phyloP scores from a whole-genome alignment of 2,888 invertebrate genomes.

The Dicyrtomina minuta region DNA sequence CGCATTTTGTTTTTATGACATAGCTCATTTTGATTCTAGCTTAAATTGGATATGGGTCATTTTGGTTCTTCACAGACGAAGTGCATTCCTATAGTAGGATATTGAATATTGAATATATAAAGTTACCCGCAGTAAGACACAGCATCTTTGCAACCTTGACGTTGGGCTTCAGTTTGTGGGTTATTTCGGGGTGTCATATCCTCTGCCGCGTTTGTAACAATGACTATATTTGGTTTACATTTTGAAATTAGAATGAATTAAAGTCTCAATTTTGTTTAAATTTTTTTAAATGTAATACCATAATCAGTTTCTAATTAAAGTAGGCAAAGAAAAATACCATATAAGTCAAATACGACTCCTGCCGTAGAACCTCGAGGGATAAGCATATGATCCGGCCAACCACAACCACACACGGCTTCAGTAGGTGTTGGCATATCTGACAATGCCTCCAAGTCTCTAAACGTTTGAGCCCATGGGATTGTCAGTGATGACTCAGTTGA shows the following conservation, averaged over 20 bases:
- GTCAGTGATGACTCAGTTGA: slow-evolving; percentile 76
- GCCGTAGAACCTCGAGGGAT: slow-evolving; percentile 67
- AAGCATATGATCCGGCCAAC: slow-evolving; percentile 82
- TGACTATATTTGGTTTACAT: slow-evolving; percentile 54
- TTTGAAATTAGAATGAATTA: slow-evolving; percentile 33
- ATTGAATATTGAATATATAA: no score
- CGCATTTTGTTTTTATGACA: no score
- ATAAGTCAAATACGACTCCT: slow-evolving; percentile 59
- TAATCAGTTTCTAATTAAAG: background rate
- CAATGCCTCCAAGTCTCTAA: slow-evolving; percentile 59
- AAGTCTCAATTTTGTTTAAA: background rate
- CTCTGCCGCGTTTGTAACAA: slow-evolving; percentile 53
- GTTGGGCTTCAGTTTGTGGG: slow-evolving; percentile 7
- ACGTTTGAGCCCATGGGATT: slow-evolving; percentile 78
- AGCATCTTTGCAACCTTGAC: slow-evolving; percentile 67
- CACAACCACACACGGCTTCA: slow-evolving; percentile 72
- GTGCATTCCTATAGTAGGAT: no score
- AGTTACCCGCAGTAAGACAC: no score
- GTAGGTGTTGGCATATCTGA: background rate
- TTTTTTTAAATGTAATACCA: background rate
- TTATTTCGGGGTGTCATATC: slow-evolving; percentile 48
- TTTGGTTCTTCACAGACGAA: no score
- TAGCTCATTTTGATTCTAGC: no score
- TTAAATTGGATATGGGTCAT: no score
- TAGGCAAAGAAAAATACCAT: background rate